Percentiles rank a stretch among this genome's conserved stretches.
Conservation (phyloP, 2,113 vertebrate genomes). For the Pterocles orientalis region DNA sequence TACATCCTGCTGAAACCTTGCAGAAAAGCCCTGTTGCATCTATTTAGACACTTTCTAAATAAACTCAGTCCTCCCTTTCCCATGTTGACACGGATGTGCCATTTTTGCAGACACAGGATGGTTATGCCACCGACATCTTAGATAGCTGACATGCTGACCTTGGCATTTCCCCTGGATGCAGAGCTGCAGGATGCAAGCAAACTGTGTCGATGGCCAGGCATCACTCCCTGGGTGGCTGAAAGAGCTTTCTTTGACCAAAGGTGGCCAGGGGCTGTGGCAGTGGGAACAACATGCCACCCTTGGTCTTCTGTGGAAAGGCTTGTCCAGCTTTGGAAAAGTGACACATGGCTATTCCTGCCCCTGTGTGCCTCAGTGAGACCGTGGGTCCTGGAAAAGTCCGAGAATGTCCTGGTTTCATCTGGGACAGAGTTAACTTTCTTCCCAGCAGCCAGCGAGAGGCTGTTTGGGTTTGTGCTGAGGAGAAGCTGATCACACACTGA, state of each 20-base stretch:
- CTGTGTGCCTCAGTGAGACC: background rate
- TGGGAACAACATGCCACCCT: rapidly evolving
- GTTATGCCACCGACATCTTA: too few relatives aligned
- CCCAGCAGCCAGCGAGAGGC: too few relatives aligned
- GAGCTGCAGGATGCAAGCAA: background rate
- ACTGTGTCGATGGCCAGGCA: background rate
- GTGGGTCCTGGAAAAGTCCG: background rate
- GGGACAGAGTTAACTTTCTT: too few relatives aligned
- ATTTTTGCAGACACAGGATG: background rate
- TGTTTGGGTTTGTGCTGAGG: too few relatives aligned
- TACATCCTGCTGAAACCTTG: background rate
- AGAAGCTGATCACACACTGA: too few relatives aligned
- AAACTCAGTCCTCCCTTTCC: background rate
- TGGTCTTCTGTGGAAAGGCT: background rate
- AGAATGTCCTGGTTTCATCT: too few relatives aligned
- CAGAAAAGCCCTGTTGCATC: background rate
- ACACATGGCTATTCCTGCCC: background rate
- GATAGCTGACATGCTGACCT: background rate
- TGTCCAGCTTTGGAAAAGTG: background rate
- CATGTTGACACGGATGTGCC: background rate
- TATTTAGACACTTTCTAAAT: background rate
- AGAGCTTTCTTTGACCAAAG: background rate
- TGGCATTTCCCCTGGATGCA: background rate
- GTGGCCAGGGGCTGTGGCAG: background rate
- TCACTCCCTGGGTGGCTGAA: background rate